Evolutionary conservation across 1,140 invertebrate species (phyloP).

Genomic region (Coenobita brevimanus): DNA sequence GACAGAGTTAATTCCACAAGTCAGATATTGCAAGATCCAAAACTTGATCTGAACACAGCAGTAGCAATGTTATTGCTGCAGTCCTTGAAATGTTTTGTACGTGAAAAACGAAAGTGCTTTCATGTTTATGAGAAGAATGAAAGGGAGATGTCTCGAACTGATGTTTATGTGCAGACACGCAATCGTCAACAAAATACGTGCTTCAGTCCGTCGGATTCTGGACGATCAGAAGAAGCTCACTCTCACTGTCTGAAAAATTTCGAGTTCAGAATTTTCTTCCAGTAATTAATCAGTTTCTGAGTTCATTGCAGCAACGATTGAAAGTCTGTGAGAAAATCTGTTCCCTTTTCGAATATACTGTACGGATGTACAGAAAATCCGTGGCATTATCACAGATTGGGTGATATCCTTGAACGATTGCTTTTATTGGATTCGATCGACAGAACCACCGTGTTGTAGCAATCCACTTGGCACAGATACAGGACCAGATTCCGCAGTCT

Average conservation of each 20-base stretch:
- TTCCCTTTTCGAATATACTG: slow-evolving; percentile 26
- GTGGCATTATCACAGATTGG: slow-evolving; percentile 44
- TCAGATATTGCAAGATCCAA: slow-evolving; percentile 34
- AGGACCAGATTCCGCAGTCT: slow-evolving; percentile 8
- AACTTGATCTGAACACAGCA: slow-evolving; percentile 24
- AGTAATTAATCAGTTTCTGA: slow-evolving; percentile 43
- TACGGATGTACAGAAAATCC: no score
- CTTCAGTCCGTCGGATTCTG: slow-evolving; percentile 21
- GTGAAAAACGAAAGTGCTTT: slow-evolving; percentile 23
- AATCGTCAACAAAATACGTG: slow-evolving; percentile 2
- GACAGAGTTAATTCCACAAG: slow-evolving; percentile 38
- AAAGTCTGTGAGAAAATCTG: slow-evolving; percentile 1
- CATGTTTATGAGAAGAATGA: slow-evolving; percentile 36
- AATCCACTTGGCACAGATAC: slow-evolving; percentile 22
- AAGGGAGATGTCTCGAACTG: slow-evolving; percentile 31
- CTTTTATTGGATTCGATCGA: slow-evolving; percentile 46
- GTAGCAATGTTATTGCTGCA: slow-evolving; percentile 44
- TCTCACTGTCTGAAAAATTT: slow-evolving; percentile 32
- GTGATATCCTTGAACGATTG: slow-evolving; percentile 39
- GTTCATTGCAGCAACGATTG: slow-evolving; percentile 11
- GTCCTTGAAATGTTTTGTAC: slow-evolving; percentile 38
- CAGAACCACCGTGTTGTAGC: slow-evolving; percentile 53
- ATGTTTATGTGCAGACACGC: slow-evolving; percentile 21
- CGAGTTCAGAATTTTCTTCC: slow-evolving; percentile 28
- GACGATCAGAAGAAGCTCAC: slow-evolving; percentile 23